Conservation (phyloP, 2,888 invertebrate species). For the Eulithis testata region DNA sequence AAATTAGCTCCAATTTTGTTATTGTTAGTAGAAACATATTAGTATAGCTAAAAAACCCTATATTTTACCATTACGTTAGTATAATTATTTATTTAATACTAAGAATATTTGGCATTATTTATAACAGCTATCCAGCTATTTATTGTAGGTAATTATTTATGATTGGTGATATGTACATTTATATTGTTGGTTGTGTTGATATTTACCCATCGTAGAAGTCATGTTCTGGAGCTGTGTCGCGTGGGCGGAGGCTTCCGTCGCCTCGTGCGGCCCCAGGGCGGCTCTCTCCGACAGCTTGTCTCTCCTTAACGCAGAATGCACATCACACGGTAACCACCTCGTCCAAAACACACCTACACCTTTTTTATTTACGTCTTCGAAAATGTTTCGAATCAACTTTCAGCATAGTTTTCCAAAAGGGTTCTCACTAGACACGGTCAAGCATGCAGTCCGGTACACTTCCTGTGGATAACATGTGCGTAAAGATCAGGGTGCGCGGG, state of each 20-base stretch:
- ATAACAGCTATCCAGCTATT: too few species aligned
- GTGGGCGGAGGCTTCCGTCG: constrained; percentile 74
- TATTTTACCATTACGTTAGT: too few species aligned
- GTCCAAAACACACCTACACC: constrained; percentile 71
- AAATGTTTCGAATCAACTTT: constrained; percentile 71
- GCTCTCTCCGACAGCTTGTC: constrained; percentile 75
- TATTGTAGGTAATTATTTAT: too few species aligned
- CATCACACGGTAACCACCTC: constrained; percentile 74
- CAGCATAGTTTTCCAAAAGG: constrained; percentile 74
- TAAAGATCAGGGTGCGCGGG: constrained; percentile 57
- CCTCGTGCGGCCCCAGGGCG: constrained; percentile 77
- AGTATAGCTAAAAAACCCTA: too few species aligned
- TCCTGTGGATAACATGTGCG: constrained; percentile 62
- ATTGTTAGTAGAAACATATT: too few species aligned
- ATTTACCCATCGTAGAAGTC: constrained; percentile 84
- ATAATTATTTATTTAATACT: too few species aligned
- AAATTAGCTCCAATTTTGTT: too few species aligned
- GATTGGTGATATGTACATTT: too few species aligned
- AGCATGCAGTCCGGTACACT: constrained; percentile 64
- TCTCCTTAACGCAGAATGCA: constrained; percentile 61
- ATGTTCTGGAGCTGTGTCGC: constrained; percentile 78
- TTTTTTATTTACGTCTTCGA: constrained; percentile 78
- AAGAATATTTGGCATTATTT: too few species aligned
- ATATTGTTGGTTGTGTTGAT: constrained; percentile 26
- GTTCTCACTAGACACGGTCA: constrained; percentile 62